Percentiles rank a stretch among this genome's conserved stretches.
Conservation (phyloP, 2,113 vertebrate species). For the Channa argus region DNA sequence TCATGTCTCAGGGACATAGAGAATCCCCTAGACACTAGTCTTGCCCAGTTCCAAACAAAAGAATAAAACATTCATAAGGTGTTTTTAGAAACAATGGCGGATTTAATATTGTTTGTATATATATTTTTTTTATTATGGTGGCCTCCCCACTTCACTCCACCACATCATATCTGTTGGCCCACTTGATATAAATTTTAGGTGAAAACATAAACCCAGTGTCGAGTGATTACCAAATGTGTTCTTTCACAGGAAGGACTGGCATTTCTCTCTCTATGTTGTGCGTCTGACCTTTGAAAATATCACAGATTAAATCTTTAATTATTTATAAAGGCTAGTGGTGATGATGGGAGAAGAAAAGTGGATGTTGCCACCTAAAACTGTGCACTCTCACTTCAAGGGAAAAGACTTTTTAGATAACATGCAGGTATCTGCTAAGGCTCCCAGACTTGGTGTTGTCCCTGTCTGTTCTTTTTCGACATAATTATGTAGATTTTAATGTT, state of each 20-base stretch:
- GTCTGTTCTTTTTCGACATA: no score
- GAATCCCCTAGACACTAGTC: slow-evolving; percentile 8
- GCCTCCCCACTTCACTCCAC: neutral
- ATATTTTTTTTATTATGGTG: slow-evolving; percentile 5
- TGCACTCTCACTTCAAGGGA: slow-evolving; percentile 21
- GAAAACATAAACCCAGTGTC: slow-evolving; percentile 58
- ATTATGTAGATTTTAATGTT: slow-evolving; percentile 1
- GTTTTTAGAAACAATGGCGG: slow-evolving; percentile 35
- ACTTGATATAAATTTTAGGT: slow-evolving; percentile 56
- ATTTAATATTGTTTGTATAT: slow-evolving; percentile 50
- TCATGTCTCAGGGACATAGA: slow-evolving; percentile 24
- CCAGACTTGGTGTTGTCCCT: neutral
- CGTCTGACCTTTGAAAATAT: slow-evolving; percentile 95
- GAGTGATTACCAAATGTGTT: slow-evolving; percentile 59
- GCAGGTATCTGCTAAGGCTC: neutral
- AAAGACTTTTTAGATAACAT: neutral
- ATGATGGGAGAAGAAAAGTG: slow-evolving; percentile 53
- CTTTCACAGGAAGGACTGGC: slow-evolving; percentile 68
- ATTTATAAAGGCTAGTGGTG: slow-evolving; percentile 89
- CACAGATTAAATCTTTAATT: slow-evolving; percentile 96
- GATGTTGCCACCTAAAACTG: slow-evolving; percentile 73
- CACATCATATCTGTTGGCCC: slow-evolving; percentile 41
- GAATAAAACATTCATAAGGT: slow-evolving; percentile 66
- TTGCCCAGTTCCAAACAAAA: slow-evolving; percentile 56
- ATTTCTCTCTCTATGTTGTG: slow-evolving; percentile 85